Percentiles rank a stretch among this genome's conserved stretches.
Evolutionary conservation across 2,113 vertebrate genomes (phyloP).

Genomic region (Otolemur garnettii): DNA sequence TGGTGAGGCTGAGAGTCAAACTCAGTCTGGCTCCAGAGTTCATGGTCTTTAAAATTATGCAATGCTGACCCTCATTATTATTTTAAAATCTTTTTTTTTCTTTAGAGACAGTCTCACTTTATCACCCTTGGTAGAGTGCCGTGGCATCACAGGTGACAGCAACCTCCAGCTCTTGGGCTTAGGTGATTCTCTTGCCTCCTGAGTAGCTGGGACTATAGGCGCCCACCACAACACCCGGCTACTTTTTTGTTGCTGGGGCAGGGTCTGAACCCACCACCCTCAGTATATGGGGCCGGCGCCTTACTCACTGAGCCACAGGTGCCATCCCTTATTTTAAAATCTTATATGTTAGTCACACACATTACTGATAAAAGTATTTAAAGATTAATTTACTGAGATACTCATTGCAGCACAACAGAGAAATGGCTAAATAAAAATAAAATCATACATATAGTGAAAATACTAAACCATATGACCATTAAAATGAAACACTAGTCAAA

Average conservation of each 20-base stretch:
- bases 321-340: not conserved
- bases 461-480: slow-evolving; percentile 15
- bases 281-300: too few relatives aligned
- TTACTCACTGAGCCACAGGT: too few relatives aligned
- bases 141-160: too few relatives aligned
- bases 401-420: not conserved
- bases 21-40: not conserved
- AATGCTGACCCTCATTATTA: not conserved
- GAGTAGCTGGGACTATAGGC: too few relatives aligned
- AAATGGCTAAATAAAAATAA: not conserved
- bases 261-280: too few relatives aligned
- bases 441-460: not conserved
- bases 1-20: not conserved
- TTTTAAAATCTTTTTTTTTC: not conserved
- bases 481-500: slow-evolving; percentile 44
- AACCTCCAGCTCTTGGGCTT: too few relatives aligned
- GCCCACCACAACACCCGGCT: too few relatives aligned
- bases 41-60: not conserved
- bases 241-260: not conserved
- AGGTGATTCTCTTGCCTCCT: too few relatives aligned
- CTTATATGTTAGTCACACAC: not conserved
- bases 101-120: too few relatives aligned
- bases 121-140: too few relatives aligned
- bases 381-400: slow-evolving; percentile 2
- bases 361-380: not conserved